Percentiles rank a stretch among this genome's conserved stretches.
Conservation (phyloP, 2,797 vertebrate species). For the Mormyrus proboscirostris region DNA sequence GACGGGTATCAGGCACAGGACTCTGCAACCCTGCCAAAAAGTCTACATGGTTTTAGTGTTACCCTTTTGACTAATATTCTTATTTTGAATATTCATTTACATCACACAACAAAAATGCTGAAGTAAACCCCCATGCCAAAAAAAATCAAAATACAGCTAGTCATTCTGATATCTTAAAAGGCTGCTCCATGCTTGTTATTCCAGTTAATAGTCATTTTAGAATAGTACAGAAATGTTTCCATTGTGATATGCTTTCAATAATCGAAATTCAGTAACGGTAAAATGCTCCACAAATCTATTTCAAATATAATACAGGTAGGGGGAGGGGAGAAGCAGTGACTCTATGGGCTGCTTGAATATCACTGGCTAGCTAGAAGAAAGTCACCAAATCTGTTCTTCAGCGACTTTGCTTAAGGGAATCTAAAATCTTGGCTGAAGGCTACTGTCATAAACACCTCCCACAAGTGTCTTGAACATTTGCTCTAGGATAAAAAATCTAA, state of each 20-base stretch:
- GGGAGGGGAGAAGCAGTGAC: neutral
- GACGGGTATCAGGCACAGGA: conserved; percentile 49
- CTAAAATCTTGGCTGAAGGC: neutral
- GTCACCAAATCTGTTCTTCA: neutral
- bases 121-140: conserved; percentile 33
- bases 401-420: neutral
- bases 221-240: conserved; percentile 23
- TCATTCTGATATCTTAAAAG: conserved; percentile 23
- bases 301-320: neutral
- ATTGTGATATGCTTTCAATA: conserved; percentile 22
- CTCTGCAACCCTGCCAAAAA: conserved; percentile 39
- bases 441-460: neutral
- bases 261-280: neutral
- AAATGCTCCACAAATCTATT: neutral
- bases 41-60: conserved; percentile 32
- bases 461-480: neutral
- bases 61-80: conserved; percentile 44
- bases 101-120: conserved; percentile 38
- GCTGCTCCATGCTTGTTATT: conserved; percentile 13
- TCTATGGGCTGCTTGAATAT: neutral
- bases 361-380: neutral
- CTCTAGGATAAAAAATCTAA: neutral
- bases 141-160: conserved; percentile 34
- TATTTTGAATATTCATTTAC: conserved; percentile 44
- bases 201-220: conserved; percentile 23